Conservation (phyloP, 2,797 vertebrate genomes). For the Crenichthys baileyi region DNA sequence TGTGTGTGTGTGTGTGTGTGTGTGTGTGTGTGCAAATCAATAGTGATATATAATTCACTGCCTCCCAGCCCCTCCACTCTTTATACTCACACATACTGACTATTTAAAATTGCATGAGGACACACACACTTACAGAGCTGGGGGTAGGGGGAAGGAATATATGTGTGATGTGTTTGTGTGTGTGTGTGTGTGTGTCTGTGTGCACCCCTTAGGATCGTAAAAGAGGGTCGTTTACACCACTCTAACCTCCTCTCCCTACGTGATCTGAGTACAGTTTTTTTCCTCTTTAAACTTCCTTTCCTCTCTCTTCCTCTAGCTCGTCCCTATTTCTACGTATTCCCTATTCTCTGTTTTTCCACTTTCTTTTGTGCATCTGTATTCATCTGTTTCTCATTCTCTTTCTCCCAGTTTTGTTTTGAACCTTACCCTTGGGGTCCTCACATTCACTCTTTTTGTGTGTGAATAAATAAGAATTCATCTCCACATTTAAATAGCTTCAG, state of each 20-base stretch:
- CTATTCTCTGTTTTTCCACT: conserved; percentile 13
- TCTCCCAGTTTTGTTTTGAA: conserved; percentile 71
- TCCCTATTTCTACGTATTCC: conserved; percentile 3
- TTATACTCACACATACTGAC: conserved; percentile 97
- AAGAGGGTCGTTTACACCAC: conserved; percentile 68
- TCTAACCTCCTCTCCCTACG: conserved; percentile 66
- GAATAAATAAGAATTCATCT: conserved; percentile 79
- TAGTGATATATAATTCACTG: conserved; percentile 99
- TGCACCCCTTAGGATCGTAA: conserved; percentile 53
- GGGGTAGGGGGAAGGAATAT: conserved; percentile 63
- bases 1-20: conserved; percentile 25
- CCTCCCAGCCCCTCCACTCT: conserved; percentile 94
- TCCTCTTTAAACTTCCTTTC: conserved; percentile 58
- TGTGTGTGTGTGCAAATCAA: conserved; percentile 86
- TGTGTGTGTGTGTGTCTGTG: conserved; percentile 20
- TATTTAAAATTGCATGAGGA: conserved; percentile 99
- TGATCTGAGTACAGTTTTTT: conserved; percentile 61
- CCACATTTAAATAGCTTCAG: conserved; percentile 75
- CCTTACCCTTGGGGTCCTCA: conserved; percentile 69
- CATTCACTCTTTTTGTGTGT: conserved; percentile 67
- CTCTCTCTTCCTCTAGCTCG: conserved; percentile 11
- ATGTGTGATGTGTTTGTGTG: conserved; percentile 6
- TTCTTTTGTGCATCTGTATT: conserved; percentile 34
- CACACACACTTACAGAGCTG: conserved; percentile 58
- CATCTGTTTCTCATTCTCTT: conserved; percentile 27